Evolutionary conservation across 2,113 vertebrate species (phyloP), one percentile per base, ranked within the genome.

Genomic region (Hemichromis elongatus): DNA sequence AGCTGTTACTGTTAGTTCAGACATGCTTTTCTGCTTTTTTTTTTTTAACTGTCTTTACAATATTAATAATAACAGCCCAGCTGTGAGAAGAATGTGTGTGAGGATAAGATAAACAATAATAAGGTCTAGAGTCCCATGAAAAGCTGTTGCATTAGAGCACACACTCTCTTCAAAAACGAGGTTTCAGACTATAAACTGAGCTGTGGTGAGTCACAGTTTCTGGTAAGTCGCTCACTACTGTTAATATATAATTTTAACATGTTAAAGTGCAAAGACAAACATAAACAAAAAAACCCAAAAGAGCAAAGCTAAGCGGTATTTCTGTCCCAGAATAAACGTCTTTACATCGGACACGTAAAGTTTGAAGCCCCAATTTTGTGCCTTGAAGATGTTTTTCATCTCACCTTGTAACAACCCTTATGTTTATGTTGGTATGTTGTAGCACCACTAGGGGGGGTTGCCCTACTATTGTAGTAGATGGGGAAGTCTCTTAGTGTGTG

Each of bases 211-310:
- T 75, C 45, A 52, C n/a, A 30, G 9, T 12, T 75, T 75, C 45
- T 75, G 68, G 24, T 50, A 50, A 9, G 6, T 75, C 68, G 19
- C 9, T n/a, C 68, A 30, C 16, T 50, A n/a, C 70, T 75, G 70
- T 19, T 73, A 73, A 75, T 50, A 13, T 2, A 52, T 30, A 9
- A 75, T 30, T n/a, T 75, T 75, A 75, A 30, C 18, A n/a, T 50
- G 24, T 26, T 75, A 0, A 1, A 30, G 70, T 30, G 70, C 26
- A 30, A 33, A 52, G 26, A 33, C 18, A 52, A 75, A 75, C 28
- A 73, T 18, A 73, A 19, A 73, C 24, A 4, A 47, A 47, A 18
- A 1, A 7, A 0, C 0, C 3, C 21, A 28, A 7, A 37, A 3
- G 21, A 66, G 26, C 42, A 47, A 26, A 73, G 42, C 42, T 73